Conservation (phyloP, 1,140 invertebrate genomes). For the Drosophila varians region DNA sequence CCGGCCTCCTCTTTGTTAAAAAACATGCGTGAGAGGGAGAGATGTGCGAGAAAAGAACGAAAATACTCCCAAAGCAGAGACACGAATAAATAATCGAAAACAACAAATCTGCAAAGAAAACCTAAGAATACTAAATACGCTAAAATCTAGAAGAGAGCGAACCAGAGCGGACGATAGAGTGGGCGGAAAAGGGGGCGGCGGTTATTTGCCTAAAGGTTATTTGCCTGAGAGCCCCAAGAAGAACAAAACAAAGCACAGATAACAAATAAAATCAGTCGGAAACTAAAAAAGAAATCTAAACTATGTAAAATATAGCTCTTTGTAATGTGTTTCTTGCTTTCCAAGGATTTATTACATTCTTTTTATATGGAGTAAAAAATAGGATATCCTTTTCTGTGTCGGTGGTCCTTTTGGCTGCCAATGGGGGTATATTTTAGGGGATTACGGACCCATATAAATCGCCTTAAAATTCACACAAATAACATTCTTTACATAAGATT, state of each 20-base stretch:
- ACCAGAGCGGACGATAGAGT: neutral
- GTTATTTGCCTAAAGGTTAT: no score
- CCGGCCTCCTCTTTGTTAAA: conserved; percentile 59
- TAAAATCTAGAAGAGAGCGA: conserved; percentile 14
- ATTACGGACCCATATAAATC: no score
- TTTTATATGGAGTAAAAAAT: no score
- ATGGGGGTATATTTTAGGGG: no score
- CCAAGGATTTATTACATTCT: no score
- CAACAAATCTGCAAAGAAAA: conserved; percentile 42
- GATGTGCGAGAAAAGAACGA: conserved; percentile 31
- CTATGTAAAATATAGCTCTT: no score
- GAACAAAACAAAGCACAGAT: conserved; percentile 21
- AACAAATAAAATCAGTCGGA: conserved; percentile 34
- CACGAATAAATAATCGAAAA: conserved; percentile 34
- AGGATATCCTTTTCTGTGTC: no score
- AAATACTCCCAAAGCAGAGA: conserved; percentile 48
- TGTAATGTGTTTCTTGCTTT: no score
- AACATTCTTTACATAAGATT: no score
- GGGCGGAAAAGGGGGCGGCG: neutral
- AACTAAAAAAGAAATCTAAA: conserved; percentile 17
- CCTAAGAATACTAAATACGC: conserved; percentile 40
- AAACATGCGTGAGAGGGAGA: conserved; percentile 62
- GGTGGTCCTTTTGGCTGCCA: no score
- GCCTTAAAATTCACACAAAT: no score
- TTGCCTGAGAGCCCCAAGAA: conserved; percentile 8